phyloP scores from a whole-genome alignment of 2,888 invertebrate genomes.

The Beris morrisii region DNA sequence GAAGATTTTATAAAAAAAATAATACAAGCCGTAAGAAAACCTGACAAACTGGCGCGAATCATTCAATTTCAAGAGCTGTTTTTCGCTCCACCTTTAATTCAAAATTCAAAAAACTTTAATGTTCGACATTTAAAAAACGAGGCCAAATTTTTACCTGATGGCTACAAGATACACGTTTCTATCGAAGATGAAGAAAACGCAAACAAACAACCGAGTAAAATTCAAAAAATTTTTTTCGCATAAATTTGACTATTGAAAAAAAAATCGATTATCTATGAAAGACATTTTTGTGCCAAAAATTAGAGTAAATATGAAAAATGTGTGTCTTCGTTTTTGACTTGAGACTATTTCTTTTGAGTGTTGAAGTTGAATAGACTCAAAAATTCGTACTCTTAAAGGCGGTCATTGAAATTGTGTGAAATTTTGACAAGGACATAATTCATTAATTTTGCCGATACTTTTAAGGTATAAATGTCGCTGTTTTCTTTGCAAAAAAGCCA shows the following conservation, averaged over 20 bases:
- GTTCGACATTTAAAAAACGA: conserved; percentile 33
- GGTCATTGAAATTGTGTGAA: background rate
- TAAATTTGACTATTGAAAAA: too few relatives aligned
- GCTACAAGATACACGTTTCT: too few relatives aligned
- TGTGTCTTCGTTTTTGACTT: background rate
- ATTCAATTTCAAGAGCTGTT: conserved; percentile 13
- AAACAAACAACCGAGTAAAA: background rate
- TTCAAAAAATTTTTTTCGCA: too few relatives aligned
- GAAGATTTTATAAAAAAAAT: too few relatives aligned
- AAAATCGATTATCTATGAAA: background rate
- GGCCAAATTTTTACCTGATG: conserved; percentile 3
- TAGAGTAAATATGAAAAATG: background rate
- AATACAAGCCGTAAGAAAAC: background rate
- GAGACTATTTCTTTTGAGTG: background rate
- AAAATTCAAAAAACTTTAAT: conserved; percentile 22
- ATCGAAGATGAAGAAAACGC: background rate
- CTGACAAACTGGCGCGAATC: conserved; percentile 19
- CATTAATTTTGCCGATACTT: background rate
- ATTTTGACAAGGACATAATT: background rate
- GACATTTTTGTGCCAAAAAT: too few relatives aligned
- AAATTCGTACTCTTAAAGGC: background rate
- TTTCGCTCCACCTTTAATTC: background rate
- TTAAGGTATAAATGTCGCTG: too few relatives aligned
- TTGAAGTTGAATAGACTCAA: background rate
- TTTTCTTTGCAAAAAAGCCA: too few relatives aligned